Evolutionary conservation across 2,797 vertebrate species (phyloP).

Genomic region (Amblyraja radiata): DNA sequence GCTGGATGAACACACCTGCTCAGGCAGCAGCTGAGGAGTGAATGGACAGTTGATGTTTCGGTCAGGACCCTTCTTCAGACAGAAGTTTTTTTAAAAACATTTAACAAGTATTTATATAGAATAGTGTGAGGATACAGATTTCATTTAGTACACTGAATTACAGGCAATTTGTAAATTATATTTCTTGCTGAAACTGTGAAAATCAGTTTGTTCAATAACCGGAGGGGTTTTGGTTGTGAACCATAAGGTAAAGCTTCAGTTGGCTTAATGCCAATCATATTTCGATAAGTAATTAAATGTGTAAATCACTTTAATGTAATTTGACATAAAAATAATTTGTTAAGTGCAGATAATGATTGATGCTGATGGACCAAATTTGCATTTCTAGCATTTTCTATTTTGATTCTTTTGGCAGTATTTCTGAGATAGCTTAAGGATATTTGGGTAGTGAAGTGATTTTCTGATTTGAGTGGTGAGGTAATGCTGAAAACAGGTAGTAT

Average conservation of each 20-base stretch:
- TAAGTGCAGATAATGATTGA: neutral
- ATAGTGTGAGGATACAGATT: neutral
- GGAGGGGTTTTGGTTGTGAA: neutral
- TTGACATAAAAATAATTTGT: neutral
- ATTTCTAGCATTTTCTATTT: conserved; percentile 6
- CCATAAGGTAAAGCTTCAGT: neutral
- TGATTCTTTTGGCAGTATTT: neutral
- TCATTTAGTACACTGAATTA: neutral
- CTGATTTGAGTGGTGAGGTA: neutral
- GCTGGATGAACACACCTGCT: no score
- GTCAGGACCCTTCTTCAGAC: no score
- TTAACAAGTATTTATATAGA: no score
- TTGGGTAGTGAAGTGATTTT: neutral
- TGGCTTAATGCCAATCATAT: neutral
- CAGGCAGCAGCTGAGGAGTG: no score
- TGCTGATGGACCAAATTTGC: neutral
- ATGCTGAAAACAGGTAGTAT: neutral
- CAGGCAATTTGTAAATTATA: neutral
- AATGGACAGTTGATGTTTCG: no score
- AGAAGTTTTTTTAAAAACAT: no score
- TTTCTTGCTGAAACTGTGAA: neutral
- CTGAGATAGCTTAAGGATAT: neutral
- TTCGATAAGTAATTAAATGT: neutral
- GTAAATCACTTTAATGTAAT: neutral
- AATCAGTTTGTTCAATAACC: neutral